Evolutionary conservation across 2,113 vertebrate genomes (phyloP), one percentile per base, ranked within the genome.

Genomic region (Gallinago media): DNA sequence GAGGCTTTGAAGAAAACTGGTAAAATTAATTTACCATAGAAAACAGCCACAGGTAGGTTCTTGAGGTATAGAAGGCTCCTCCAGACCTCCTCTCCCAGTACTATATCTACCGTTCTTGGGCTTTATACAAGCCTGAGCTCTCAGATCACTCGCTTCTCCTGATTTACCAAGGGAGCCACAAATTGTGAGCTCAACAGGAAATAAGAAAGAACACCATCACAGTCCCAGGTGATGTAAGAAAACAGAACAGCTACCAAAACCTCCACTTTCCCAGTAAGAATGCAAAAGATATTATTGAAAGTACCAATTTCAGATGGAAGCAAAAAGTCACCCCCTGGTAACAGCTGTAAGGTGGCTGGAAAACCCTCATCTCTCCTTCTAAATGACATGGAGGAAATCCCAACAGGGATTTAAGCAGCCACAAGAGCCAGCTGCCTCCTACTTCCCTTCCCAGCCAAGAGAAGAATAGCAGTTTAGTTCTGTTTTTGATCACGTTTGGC

Each of bases 81-180:
- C 4, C 10, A 63, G 26, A 79, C 9, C 49, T n/a, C 36, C 25
- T 42, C 34, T 25, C 18, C 29, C 1, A 1, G 36, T 25, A 50
- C 12, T 6, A 9, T 9, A 36, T 18, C 46, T 70, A 25, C 22
- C 2, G 2, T 23, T n/a, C 65, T 63, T 38, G n/a, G 38, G 38
- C 63, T 38, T 13, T 10, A 42, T 5, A 0, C 8, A 56, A 58
- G 34, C 7, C 22, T 68, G 26, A 87, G 23, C 26, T 52, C 36
- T 56, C 5, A 12, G 29, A 36, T 2, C 10, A 13, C 15, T 22
- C 15, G 5, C 31, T 77, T 27, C 31, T 54, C 75, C 71, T 27
- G 47, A 58, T 17, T 34, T 44, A 21, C 15, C 23, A 44, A 25
- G 0, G 0, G 18, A 67, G 27, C 2, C 22, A 52, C 23, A 9